Percentiles rank a stretch among this genome's conserved stretches.
These are phyloP conservation scores for Tachuris rubrigastra DNA, from an alignment of 2,113 vertebrate species.

Conservation along the genomic window DNA sequence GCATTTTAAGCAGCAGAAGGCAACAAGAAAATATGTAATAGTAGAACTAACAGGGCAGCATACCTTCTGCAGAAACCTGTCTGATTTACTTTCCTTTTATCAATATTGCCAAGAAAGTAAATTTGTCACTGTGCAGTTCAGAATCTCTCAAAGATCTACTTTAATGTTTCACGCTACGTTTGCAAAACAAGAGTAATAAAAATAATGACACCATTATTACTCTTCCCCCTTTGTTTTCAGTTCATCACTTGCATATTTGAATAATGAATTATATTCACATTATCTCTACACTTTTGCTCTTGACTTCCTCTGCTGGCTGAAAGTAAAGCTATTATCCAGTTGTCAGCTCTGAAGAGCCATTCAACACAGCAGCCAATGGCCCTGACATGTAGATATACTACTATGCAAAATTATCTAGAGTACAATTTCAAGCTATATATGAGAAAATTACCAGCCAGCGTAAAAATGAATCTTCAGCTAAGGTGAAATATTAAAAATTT, in stretches of 20 bases:
- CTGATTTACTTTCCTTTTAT: conserved; percentile 73
- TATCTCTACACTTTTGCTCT: conserved; percentile 90
- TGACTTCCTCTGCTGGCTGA: conserved; percentile 84
- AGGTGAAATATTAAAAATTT: conserved; percentile 72
- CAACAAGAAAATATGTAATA: conserved; percentile 58
- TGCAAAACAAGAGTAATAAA: conserved; percentile 91
- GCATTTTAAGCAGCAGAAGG: conserved; percentile 45
- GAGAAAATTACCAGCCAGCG: conserved; percentile 73
- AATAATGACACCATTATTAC: conserved; percentile 96
- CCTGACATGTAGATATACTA: conserved; percentile 82
- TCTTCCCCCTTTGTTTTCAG: conserved; percentile 82
- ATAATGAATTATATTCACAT: conserved; percentile 98
- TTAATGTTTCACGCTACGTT: conserved; percentile 85
- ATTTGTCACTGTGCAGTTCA: conserved; percentile 72
- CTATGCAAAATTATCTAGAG: conserved; percentile 71
- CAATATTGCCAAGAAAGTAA: conserved; percentile 70
- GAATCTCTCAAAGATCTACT: conserved; percentile 76
- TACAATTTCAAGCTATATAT: conserved; percentile 72
- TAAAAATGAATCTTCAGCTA: conserved; percentile 65
- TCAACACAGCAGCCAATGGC: conserved; percentile 79
- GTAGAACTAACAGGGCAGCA: conserved; percentile 60
- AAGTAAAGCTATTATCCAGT: conserved; percentile 95
- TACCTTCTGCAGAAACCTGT: conserved; percentile 69
- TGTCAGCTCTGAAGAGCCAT: conserved; percentile 85
- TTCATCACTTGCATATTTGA: conserved; percentile 91